Percentiles rank a stretch among this genome's conserved stretches.
phyloP scores from a whole-genome alignment of 2,888 invertebrate genomes.

The Chymomyza amoena region DNA sequence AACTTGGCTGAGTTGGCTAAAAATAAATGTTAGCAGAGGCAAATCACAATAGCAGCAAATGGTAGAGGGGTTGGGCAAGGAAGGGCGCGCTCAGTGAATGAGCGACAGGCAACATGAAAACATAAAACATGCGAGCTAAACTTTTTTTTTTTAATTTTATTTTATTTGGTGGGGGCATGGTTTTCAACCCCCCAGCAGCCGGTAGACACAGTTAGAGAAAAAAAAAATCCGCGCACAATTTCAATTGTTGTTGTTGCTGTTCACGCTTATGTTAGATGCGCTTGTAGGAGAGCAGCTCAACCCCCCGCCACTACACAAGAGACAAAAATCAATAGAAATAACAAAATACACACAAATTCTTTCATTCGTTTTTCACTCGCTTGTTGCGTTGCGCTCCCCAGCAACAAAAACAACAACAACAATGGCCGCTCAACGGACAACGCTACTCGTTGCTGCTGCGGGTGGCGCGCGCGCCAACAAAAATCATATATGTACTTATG shows the following conservation, averaged over 20 bases:
- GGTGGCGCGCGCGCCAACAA: neutral
- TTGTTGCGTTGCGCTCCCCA: conserved; percentile 29
- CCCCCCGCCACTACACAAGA: conserved; percentile 25
- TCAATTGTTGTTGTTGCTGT: conserved; percentile 51
- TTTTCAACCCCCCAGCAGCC: neutral
- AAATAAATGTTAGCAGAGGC: conserved; percentile 59
- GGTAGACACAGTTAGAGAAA: neutral
- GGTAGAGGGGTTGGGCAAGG: conserved; percentile 20
- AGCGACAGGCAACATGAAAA: conserved; percentile 17
- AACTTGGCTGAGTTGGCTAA: conserved; percentile 69
- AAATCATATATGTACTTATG: neutral
- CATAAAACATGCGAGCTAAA: too few species aligned
- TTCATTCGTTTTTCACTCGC: conserved; percentile 23
- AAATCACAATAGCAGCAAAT: neutral
- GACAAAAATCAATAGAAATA: conserved; percentile 76
- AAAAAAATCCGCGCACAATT: conserved; percentile 45
- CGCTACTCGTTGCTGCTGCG: too few species aligned
- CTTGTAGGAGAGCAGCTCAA: neutral
- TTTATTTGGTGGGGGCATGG: neutral
- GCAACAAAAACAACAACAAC: conserved; percentile 11
- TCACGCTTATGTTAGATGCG: neutral
- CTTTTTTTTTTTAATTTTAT: too few species aligned
- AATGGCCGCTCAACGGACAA: neutral
- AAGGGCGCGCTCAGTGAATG: conserved; percentile 27
- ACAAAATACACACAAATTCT: conserved; percentile 67